These are phyloP conservation scores for Thalassoma bifasciatum DNA, from an alignment of 2,113 vertebrate species.

Conservation along the genomic window DNA sequence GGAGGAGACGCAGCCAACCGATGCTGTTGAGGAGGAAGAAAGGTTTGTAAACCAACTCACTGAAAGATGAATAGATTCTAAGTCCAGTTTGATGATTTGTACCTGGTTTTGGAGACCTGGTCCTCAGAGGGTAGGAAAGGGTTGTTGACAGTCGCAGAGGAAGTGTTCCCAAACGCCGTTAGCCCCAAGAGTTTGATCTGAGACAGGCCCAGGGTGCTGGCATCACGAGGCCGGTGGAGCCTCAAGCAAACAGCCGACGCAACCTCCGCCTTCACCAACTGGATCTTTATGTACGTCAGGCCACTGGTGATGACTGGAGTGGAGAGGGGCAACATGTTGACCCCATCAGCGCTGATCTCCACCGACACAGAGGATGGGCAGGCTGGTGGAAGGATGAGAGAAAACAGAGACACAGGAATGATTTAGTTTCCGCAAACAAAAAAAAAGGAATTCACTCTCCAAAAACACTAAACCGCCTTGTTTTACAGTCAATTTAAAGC, in stretches of 20 bases:
- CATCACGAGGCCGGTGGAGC: constrained; percentile 95
- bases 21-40: constrained; percentile 83
- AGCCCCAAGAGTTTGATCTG: constrained; percentile 97
- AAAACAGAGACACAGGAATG: background rate
- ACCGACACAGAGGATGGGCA: constrained; percentile 98
- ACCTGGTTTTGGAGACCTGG: constrained; percentile 99
- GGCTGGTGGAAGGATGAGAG: constrained; percentile 77
- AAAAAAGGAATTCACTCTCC: no score
- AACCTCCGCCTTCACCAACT: constrained; percentile 97
- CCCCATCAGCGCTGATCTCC: constrained; percentile 97
- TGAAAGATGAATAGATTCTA: background rate
- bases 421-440: background rate
- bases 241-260: constrained; percentile 96
- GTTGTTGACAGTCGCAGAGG: constrained; percentile 97
- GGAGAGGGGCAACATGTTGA: constrained; percentile 98
- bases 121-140: constrained; percentile 98
- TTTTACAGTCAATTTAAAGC: background rate
- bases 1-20: constrained; percentile 95
- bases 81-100: background rate
- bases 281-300: constrained; percentile 98
- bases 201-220: constrained; percentile 95
- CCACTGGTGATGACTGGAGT: constrained; percentile 96
- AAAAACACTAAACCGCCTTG: no score
- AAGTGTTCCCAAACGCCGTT: constrained; percentile 97
- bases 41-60: background rate